Evolutionary conservation across 2,888 invertebrate species (phyloP).

Genomic region (Tortrix viridana): DNA sequence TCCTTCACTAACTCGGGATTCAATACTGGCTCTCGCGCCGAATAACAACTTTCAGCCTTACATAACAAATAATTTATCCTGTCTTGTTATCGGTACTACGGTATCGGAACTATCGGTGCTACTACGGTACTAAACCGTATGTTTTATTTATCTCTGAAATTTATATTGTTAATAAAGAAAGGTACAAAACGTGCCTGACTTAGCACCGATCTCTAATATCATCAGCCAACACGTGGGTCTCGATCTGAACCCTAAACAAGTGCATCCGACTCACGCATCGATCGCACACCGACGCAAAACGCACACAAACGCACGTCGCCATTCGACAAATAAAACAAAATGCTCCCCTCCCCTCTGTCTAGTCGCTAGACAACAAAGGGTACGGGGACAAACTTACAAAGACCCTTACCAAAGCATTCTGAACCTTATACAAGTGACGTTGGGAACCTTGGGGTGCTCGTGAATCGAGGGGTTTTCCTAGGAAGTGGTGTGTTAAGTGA

Average conservation of each 20-base stretch:
- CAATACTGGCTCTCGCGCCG: too few species aligned
- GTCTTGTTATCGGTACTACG: too few species aligned
- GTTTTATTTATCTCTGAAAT: not conserved
- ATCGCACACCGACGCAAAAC: conserved; percentile 50
- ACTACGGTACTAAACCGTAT: too few species aligned
- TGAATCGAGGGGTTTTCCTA: conserved; percentile 43
- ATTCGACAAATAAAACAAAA: conserved; percentile 77
- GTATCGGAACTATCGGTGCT: too few species aligned
- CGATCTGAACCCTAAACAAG: conserved; percentile 39
- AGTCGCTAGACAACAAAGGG: conserved; percentile 81
- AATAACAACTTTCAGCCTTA: too few species aligned
- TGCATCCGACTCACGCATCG: conserved; percentile 59
- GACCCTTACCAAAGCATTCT: conserved; percentile 42
- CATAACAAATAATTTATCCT: too few species aligned
- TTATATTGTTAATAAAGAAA: too few species aligned
- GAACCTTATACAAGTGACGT: conserved; percentile 38
- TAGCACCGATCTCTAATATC: conserved; percentile 4
- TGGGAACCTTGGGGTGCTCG: conserved; percentile 43
- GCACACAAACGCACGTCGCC: conserved; percentile 50
- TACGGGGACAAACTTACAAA: conserved; percentile 57
- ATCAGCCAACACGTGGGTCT: conserved; percentile 18
- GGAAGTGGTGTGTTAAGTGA: conserved; percentile 77
- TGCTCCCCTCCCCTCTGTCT: conserved; percentile 68
- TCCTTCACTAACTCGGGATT: too few species aligned
- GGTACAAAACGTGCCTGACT: not conserved